phyloP scores from a whole-genome alignment of 2,888 invertebrate genomes.

The Electrophaes corylata region DNA sequence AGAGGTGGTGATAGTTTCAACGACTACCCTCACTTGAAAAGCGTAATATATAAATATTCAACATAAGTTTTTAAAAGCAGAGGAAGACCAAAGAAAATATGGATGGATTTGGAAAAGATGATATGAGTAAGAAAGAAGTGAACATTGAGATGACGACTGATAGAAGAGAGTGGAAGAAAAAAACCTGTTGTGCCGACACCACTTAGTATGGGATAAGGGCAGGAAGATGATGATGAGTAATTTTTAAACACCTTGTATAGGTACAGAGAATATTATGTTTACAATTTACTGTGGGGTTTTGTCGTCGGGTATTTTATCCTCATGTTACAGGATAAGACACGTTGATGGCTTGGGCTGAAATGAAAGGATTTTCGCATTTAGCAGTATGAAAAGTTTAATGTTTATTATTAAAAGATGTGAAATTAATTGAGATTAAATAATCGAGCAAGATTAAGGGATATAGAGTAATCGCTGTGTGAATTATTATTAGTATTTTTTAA shows the following conservation, averaged over 20 bases:
- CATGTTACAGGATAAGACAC: conserved; percentile 37
- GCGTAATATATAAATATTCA: too few species aligned
- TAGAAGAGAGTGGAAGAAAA: too few species aligned
- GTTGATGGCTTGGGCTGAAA: conserved; percentile 36
- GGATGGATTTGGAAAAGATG: too few species aligned
- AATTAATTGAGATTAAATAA: not conserved
- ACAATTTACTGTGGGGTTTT: conserved; percentile 33
- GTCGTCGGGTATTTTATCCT: conserved; percentile 38
- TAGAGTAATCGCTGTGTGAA: not conserved
- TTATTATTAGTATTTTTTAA: too few species aligned
- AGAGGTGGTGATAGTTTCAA: too few species aligned
- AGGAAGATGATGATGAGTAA: not conserved
- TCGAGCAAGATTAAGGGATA: not conserved
- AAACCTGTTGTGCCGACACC: too few species aligned
- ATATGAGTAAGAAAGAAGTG: too few species aligned
- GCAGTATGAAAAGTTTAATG: conserved; percentile 12
- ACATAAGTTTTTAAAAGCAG: too few species aligned
- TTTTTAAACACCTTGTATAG: not conserved
- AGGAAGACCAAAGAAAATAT: too few species aligned
- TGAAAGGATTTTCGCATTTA: conserved; percentile 34
- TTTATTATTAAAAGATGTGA: conserved; percentile 11
- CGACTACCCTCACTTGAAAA: too few species aligned
- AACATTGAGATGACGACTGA: too few species aligned
- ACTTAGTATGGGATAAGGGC: too few species aligned
- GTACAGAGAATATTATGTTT: conserved; percentile 31